Evolutionary conservation across 2,888 invertebrate genomes (phyloP), one percentile per base, ranked within the genome.

Genomic region (Ectemnius cavifrons): DNA sequence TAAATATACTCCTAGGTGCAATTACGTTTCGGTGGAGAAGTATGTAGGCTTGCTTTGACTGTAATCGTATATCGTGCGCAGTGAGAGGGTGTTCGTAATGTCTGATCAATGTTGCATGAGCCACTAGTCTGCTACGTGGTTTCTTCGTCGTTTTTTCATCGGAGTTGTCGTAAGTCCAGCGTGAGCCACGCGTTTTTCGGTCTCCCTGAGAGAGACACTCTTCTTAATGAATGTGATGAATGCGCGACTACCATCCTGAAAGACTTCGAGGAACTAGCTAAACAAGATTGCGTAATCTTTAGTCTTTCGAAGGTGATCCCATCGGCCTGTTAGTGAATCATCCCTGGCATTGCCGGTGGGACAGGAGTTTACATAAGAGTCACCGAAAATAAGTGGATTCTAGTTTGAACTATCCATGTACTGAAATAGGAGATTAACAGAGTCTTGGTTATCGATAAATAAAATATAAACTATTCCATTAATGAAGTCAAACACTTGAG

Each of bases 31-130:
- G 66, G 56, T n/a, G 68, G 62, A 69, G 65, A 67, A 71, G 74
- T 73, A 69, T 66, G 57, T 74, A 37, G 37, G 73, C 70, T 63
- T 63, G 75, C 71, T 52, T 45, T 58, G 72, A 66, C 72, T 67
- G 77, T 77, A 77, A 81, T 77, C 79, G 71, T 75, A 77, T 77
- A 79, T 79, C 70, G 46, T 57, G 46, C 63, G 49, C 49, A 73
- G 62, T 74, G 37, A 11, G 37, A 8, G 72, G 49, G 52, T 61
- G 71, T 74, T 73, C 73, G 75, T 81, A 79, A 82, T 81, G 79
- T 78, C 83, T 77, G 73, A 85, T 84, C 80, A 85, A 85, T 85
- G 84, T 85, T 84, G 75, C 79, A 84, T 73, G 81, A 80, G 66
- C 76, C 70, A 63, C 76, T 71, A 78, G 82, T 83, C 78, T 80